A percentile compares a stretch with the other conserved stretches of the same genome.
These are phyloP conservation scores for Melanostoma mellinum DNA, from an alignment of 2,888 invertebrate genomes.

Conservation along the genomic window DNA sequence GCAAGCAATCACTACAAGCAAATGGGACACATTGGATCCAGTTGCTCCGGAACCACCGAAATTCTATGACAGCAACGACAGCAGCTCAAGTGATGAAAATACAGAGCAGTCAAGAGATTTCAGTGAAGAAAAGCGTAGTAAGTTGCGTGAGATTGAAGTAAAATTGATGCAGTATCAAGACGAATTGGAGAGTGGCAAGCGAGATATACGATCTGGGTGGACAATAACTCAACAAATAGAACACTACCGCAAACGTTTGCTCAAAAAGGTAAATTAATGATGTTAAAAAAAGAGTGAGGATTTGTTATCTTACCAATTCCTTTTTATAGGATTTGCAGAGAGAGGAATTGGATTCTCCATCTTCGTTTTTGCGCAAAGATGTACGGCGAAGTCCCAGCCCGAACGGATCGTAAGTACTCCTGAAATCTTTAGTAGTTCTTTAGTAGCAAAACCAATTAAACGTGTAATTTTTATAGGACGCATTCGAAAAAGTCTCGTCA, in stretches of 20 bases:
- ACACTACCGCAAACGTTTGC: constrained; percentile 93
- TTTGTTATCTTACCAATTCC: background rate
- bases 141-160: constrained; percentile 95
- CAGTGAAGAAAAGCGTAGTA: constrained; percentile 88
- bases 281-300: background rate
- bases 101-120: constrained; percentile 82
- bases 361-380: constrained; percentile 75
- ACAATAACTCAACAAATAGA: constrained; percentile 92
- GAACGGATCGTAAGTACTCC: constrained; percentile 69
- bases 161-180: constrained; percentile 98
- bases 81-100: constrained; percentile 74
- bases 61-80: constrained; percentile 79
- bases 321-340: constrained; percentile 73
- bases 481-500: constrained; percentile 75
- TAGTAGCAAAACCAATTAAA: background rate
- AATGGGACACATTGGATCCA: constrained; percentile 91
- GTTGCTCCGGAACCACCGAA: constrained; percentile 80
- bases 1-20: constrained; percentile 92
- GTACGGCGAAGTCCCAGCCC: constrained; percentile 75
- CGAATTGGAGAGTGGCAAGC: constrained; percentile 94
- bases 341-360: constrained; percentile 77
- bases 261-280: constrained; percentile 87
- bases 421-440: background rate
- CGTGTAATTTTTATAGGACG: constrained; percentile 44
- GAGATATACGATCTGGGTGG: constrained; percentile 88